Conservation (phyloP, 2,113 vertebrate species). For the Emydura subglobosa region DNA sequence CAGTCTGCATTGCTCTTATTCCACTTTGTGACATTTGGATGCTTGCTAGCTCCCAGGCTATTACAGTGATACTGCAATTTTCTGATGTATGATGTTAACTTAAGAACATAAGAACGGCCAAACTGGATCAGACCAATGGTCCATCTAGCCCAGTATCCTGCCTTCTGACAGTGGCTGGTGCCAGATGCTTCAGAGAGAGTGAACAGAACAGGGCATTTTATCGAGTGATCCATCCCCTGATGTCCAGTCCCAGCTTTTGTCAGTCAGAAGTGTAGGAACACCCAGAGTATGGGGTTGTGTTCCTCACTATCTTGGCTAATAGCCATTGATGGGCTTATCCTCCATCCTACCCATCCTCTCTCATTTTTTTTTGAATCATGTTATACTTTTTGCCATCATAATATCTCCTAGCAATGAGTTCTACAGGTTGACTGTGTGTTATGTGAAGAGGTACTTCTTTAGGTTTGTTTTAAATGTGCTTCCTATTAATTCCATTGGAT, state of each 20-base stretch:
- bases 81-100: not conserved
- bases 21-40: not conserved
- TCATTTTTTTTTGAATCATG: no score
- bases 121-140: not conserved
- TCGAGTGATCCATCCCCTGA: not conserved
- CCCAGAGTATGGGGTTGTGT: not conserved
- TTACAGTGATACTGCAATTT: not conserved
- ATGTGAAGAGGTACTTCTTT: no score
- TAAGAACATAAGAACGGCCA: not conserved
- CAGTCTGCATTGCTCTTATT: slow-evolving; percentile 10
- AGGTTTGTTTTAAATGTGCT: no score
- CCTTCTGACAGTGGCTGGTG: not conserved
- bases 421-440: no score
- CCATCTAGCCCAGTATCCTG: not conserved
- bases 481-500: no score
- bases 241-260: not conserved
- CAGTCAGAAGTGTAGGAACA: not conserved
- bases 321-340: no score
- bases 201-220: not conserved
- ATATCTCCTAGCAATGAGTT: no score
- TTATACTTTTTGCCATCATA: no score
- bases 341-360: no score
- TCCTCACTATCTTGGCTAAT: not conserved
- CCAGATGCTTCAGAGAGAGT: not conserved
- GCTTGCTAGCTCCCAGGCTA: not conserved